phyloP scores from a whole-genome alignment of 2,113 vertebrate genomes.

The Microtus ochrogaster region DNA sequence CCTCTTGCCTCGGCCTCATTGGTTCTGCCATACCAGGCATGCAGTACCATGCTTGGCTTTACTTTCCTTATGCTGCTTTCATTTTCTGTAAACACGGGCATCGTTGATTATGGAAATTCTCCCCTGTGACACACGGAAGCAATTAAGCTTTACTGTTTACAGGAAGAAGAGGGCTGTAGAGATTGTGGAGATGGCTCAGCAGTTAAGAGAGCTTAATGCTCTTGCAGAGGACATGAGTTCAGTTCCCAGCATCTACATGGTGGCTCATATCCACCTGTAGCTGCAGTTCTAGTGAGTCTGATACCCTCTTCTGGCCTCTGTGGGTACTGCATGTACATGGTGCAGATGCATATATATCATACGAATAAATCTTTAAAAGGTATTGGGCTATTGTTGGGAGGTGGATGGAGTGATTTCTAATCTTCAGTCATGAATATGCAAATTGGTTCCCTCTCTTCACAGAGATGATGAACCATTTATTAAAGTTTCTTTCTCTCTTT shows the following conservation, averaged over 20 bases:
- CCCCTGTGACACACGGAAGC: not conserved
- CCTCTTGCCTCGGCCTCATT: not conserved
- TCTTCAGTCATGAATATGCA: not conserved
- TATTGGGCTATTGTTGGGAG: not conserved
- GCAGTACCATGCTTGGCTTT: not conserved
- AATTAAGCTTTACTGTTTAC: too few species aligned
- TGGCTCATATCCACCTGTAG: not conserved
- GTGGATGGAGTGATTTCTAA: too few species aligned
- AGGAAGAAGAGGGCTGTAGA: not conserved
- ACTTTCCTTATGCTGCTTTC: not conserved
- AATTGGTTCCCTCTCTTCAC: not conserved
- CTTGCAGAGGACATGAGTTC: not conserved
- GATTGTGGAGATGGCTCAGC: not conserved
- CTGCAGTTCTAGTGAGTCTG: not conserved
- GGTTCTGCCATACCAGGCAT: not conserved
- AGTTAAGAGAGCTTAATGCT: not conserved
- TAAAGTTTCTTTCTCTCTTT: not conserved
- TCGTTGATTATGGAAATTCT: not conserved
- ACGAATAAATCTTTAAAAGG: not conserved
- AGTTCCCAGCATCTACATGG: not conserved
- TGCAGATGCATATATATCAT: not conserved
- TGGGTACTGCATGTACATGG: not conserved
- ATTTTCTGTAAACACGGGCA: not conserved
- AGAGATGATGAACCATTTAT: not conserved
- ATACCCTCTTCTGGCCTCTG: not conserved